phyloP scores from a whole-genome alignment of 2,113 vertebrate genomes.

The Eublepharis macularius region DNA sequence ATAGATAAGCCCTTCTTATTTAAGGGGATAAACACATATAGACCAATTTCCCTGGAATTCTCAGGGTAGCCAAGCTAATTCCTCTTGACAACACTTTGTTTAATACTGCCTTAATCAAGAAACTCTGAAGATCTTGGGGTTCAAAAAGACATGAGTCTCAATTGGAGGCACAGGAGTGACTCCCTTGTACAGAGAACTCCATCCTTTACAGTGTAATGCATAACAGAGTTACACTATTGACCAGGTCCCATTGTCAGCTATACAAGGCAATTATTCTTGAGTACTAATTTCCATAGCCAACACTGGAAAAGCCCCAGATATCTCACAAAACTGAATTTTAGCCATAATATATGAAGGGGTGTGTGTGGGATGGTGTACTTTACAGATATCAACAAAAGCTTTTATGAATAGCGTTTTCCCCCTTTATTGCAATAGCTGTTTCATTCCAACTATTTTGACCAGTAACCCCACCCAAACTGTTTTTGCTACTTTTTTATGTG shows the following conservation, averaged over 20 bases:
- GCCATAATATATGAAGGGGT: neutral
- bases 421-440: neutral
- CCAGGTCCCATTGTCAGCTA: neutral
- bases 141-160: too few species aligned
- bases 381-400: neutral
- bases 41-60: too few species aligned
- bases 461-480: neutral
- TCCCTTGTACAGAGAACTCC: too few species aligned
- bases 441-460: neutral
- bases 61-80: too few species aligned
- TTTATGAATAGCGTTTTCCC: neutral
- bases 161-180: too few species aligned
- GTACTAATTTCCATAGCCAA: neutral
- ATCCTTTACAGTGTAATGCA: too few species aligned
- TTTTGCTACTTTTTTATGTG: neutral
- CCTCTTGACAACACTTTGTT: too few species aligned
- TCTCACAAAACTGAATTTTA: neutral
- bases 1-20: too few species aligned
- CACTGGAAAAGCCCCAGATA: neutral
- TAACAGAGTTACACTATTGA: too few species aligned
- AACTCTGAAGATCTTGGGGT: too few species aligned
- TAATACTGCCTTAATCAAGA: too few species aligned
- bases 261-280: neutral
- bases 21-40: too few species aligned
- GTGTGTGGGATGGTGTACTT: neutral